Evolutionary conservation across 2,797 vertebrate genomes (phyloP).

Genomic region (Lacerta agilis): DNA sequence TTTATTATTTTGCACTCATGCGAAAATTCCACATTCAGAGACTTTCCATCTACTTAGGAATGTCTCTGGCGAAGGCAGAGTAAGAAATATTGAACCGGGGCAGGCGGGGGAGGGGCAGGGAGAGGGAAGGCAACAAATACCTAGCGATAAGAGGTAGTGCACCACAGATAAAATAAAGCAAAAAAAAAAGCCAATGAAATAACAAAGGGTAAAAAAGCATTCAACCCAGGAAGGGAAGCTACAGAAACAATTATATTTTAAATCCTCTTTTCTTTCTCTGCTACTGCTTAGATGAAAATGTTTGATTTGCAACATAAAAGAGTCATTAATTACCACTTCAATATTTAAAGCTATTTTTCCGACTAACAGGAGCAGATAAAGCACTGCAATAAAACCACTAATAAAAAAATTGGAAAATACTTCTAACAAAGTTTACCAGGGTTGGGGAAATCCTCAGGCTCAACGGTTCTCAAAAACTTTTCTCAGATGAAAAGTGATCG

Average conservation of each 20-base stretch:
- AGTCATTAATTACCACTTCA: conserved; percentile 85
- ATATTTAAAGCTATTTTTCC: conserved; percentile 84
- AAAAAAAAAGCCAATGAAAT: conserved; percentile 54
- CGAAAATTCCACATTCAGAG: conserved; percentile 84
- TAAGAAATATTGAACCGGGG: conserved; percentile 71
- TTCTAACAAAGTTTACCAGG: conserved; percentile 76
- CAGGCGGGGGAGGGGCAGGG: conserved; percentile 40
- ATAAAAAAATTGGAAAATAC: conserved; percentile 83
- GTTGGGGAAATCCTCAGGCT: conserved; percentile 57
- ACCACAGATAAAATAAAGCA: conserved; percentile 52
- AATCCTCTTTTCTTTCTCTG: conserved; percentile 70
- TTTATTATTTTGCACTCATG: conserved; percentile 87
- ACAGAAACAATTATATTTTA: conserved; percentile 73
- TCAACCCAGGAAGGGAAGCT: conserved; percentile 54
- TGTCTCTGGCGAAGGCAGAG: conserved; percentile 79
- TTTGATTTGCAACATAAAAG: conserved; percentile 85
- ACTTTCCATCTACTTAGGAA: conserved; percentile 84
- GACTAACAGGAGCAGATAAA: conserved; percentile 82
- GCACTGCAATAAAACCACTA: conserved; percentile 81
- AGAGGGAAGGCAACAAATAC: conserved; percentile 65
- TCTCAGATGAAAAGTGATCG: not conserved
- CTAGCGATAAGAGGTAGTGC: conserved; percentile 50
- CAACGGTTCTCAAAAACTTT: conserved; percentile 31
- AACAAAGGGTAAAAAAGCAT: conserved; percentile 63
- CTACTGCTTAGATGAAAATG: conserved; percentile 76